Evolutionary conservation across 1,140 invertebrate species (phyloP), one percentile per base, ranked within the genome.

Genomic region (Dendroctonus valens): DNA sequence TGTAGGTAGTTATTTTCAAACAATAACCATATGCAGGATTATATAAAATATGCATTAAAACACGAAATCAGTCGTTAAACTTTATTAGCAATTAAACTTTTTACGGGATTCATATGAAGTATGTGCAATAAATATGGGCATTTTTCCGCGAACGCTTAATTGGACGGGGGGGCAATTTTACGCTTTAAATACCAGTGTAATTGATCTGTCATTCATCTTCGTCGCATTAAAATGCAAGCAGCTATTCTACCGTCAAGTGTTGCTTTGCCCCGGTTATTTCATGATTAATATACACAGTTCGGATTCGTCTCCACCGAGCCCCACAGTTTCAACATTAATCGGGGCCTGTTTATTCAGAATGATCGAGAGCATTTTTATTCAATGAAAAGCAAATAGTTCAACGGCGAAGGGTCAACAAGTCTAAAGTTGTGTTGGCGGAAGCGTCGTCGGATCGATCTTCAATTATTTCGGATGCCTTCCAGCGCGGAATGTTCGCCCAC

Each of bases 11-110:
- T 7, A n/a, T 62, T 62, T 52, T 52, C 48, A 52, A 51, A 62
- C 59, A 62, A 62, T 62, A 41, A 52, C 50, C 40, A 11, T 62
- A 41, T 51, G 49, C 50, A 41, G 40, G 12, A 58, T 14, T 58
- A 37, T 42, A 62, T 62, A 52, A 52, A 62, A 62, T 62, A 62
- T 62, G 55, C 55, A 58, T 58, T 58, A 62, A 62, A 59, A 59
- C 15, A 59, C 37, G 41, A 59, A 62, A 53, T 62, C 48, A 62
- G 59, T 42, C 59, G 59, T 62, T 52, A 62, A 62, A 26, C 37
- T 51, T 62, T 62, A 62, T 52, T 52, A 52, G 59, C 59, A 62
- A 62, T 62, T 62, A 62, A 62, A 62, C 50, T 62, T 62, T 62
- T 62, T 62, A 62, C 49, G 7, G 40, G 50, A 15, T 26, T 52